Base-by-base conservation (phyloP, 2,797 vertebrate genomes). In the Xyrichtys novacula region DNA sequence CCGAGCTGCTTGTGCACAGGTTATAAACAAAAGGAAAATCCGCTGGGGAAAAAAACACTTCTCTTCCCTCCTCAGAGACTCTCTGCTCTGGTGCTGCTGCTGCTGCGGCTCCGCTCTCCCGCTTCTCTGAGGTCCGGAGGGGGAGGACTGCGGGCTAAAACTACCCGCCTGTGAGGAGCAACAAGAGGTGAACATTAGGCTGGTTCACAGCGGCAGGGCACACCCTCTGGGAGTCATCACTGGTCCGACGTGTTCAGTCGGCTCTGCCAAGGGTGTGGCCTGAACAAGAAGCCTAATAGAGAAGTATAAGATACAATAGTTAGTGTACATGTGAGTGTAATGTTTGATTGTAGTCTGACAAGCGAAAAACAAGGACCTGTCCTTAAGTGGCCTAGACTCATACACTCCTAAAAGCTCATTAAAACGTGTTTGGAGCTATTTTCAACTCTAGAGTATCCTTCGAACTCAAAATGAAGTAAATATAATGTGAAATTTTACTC, bases 161-260 rank as follows among this genome's bases (percentile, higher is more conserved):
- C 50, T 63, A 44, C 54, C 55, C 22, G 48, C 42, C 28, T 66
- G 44, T 38, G 38, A 29, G 48, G 46, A 42, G 56, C 25, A 40
- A 58, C 23, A 60, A 78, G 82, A 83, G 81, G 82, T 58, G 81
- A 74, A 84, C 56, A 62, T 71, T 73, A 63, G 44, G 25, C 46
- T 58, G 58, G 59, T 67, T 79, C 83, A 59, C 67, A 47, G 67
- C 10, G 61, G 47, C 44, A 71, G 78, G 82, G 75, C 89, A 90
- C 84, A 86, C 88, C 78, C 86, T 78, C 91, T 85, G 84, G 65
- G 56, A 80, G 71, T 83, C 88, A 76, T 84, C 88, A 93, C 91
- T 85, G 83, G 91, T 91, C 80, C 85, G 85, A 92, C 93, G 89
- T 91, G 92, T 93, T 93, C 74, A 86, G 78, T 89, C 56, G 56